A percentile compares a stretch with the other conserved stretches of the same genome.
These are phyloP conservation scores for Physeter macrocephalus DNA, from an alignment of 2,113 vertebrate genomes.

Conservation along the genomic window DNA sequence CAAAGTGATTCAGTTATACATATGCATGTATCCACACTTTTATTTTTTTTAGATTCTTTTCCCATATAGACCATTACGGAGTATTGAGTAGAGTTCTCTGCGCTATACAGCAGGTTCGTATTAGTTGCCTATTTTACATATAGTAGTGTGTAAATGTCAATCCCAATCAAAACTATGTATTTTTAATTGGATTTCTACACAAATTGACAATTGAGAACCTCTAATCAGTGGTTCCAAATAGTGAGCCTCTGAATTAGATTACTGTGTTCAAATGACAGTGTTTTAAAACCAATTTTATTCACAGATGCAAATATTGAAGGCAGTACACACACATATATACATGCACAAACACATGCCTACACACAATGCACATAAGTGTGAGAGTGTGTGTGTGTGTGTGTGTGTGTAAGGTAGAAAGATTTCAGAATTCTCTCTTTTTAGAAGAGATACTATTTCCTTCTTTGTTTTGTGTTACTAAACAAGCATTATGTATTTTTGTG, in stretches of 20 bases:
- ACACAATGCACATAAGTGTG: background rate
- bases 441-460: background rate
- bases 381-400: background rate
- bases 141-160: too few species aligned
- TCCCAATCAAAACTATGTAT: background rate
- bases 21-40: too few species aligned
- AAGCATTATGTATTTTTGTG: background rate
- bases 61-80: too few species aligned
- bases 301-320: background rate
- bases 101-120: too few species aligned
- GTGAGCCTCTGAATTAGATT: background rate
- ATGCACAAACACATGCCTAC: background rate
- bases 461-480: background rate
- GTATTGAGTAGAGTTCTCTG: too few species aligned
- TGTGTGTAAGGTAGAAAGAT: background rate
- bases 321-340: background rate
- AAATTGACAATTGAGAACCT: background rate
- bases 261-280: background rate
- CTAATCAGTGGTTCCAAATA: conserved; percentile 2
- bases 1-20: too few species aligned
- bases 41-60: too few species aligned
- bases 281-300: background rate
- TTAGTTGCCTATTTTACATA: too few species aligned
- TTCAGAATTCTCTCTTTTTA: background rate
- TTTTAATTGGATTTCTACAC: background rate